A percentile compares a stretch with the other conserved stretches of the same genome.
Evolutionary conservation across 2,113 vertebrate genomes (phyloP).

Genomic region (Fulica atra): DNA sequence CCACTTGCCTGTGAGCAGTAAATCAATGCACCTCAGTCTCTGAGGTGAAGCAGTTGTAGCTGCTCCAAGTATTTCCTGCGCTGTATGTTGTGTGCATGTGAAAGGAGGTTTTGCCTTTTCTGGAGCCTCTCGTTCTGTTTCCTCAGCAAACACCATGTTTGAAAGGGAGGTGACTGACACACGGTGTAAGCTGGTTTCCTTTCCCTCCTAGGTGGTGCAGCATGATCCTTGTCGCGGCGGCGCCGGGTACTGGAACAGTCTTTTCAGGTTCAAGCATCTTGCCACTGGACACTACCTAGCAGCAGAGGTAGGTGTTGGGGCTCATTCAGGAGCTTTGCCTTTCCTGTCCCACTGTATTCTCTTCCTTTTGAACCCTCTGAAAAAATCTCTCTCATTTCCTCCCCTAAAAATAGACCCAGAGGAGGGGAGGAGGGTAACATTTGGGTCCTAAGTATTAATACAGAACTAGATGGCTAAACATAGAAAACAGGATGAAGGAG

Average conservation of each 20-base stretch:
- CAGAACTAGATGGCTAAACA: not conserved
- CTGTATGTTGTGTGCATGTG: accelerated
- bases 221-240: slow-evolving; percentile 95
- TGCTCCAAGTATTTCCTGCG: not conserved
- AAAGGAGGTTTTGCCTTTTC: not conserved
- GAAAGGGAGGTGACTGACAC: accelerated
- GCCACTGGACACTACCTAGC: slow-evolving; percentile 96
- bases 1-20: not conserved
- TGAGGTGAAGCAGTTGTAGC: not conserved
- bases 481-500: not conserved
- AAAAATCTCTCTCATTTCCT: not conserved
- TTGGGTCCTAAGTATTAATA: not conserved
- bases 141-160: too few species aligned
- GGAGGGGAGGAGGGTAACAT: not conserved
- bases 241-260: slow-evolving; percentile 97
- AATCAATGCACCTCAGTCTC: accelerated
- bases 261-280: slow-evolving; percentile 97
- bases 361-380: not conserved
- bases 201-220: slow-evolving; percentile 82
- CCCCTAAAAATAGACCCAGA: not conserved
- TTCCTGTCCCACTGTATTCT: not conserved
- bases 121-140: not conserved
- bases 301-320: slow-evolving; percentile 84
- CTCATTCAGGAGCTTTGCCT: not conserved
- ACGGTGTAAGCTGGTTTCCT: accelerated